Evolutionary conservation across 1,140 invertebrate species (phyloP), one percentile per base, ranked within the genome.

Genomic region (Berghia stephanieae): DNA sequence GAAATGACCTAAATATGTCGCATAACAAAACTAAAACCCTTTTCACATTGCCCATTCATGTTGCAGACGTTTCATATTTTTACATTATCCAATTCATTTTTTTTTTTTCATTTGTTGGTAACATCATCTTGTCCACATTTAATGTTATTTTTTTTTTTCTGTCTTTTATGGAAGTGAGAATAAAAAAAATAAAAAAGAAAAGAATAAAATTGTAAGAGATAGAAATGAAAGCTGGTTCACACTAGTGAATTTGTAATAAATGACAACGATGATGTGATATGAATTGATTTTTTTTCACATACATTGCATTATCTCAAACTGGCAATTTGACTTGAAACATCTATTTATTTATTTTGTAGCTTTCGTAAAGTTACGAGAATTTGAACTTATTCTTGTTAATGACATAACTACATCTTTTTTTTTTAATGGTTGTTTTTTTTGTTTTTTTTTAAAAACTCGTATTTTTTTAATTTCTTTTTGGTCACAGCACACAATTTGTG

Each of bases 261-360:
- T n/a, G n/a, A n/a, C n/a, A n/a, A n/a, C n/a, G n/a, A n/a, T n/a
- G n/a, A n/a, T n/a, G n/a, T n/a, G n/a, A n/a, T n/a, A n/a, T n/a
- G n/a, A n/a, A n/a, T 40, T 74, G 40, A 57, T 63, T 49, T 74
- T 63, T 52, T 74, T 74, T 63, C 24, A 27, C 8, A n/a, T 24
- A 24, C 38, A 3, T 42, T 38, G 34, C 24, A 42, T 74, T 21
- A 21, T 34, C 8, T 67, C 31, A 34, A 31, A 67, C 10, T 13
- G 36, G 40, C 34, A 67, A 67, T n/a, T 34, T 67, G 63, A 6
- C 66, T 52, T 74, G 72, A 74, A 74, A 57, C 66, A 24, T 74
- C 72, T 73, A 74, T 74, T 74, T 74, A 36, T 57, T 74, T 63
- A 63, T 74, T 74, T 63, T 74, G 72, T 52, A 63, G 60, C 60